Evolutionary conservation across 1,140 invertebrate genomes (phyloP).

Genomic region (Chironomus striatipennis): DNA sequence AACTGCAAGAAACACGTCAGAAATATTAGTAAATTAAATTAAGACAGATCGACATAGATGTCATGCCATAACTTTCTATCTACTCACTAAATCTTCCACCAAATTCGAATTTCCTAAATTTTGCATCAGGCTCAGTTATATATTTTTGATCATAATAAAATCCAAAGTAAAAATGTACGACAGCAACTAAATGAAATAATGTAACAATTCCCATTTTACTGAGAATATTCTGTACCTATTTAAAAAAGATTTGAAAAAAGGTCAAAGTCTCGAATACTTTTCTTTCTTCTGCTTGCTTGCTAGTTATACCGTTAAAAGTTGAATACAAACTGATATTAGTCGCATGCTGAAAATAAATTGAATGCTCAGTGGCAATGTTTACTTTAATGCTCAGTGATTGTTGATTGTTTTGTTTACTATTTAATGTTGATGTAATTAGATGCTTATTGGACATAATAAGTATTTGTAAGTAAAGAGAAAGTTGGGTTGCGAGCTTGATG

Average conservation of each 20-base stretch:
- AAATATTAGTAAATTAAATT: not conserved
- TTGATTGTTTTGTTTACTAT: too few relatives aligned
- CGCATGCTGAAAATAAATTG: too few relatives aligned
- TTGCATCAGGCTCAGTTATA: conserved; percentile 48
- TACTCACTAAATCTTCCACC: conserved; percentile 58
- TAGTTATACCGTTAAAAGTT: not conserved
- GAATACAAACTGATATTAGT: too few relatives aligned
- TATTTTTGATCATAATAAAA: conserved; percentile 59
- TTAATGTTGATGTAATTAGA: too few relatives aligned
- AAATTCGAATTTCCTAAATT: conserved; percentile 38
- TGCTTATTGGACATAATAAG: too few relatives aligned
- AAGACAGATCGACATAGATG: too few relatives aligned
- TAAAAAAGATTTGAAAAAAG: not conserved
- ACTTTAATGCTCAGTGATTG: too few relatives aligned
- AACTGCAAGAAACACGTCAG: conserved; percentile 34
- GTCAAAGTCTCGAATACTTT: not conserved
- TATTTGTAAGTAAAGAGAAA: too few relatives aligned
- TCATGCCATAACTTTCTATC: too few relatives aligned
- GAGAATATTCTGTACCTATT: too few relatives aligned
- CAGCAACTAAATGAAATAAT: conserved; percentile 50
- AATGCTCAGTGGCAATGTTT: too few relatives aligned
- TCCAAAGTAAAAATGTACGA: conserved; percentile 53
- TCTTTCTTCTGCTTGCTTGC: not conserved
- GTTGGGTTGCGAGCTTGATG: too few relatives aligned
- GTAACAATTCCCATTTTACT: conserved; percentile 34